A percentile compares a stretch with the other conserved stretches of the same genome.
These are phyloP conservation scores for Paedocypris sp. DNA, from an alignment of 2,113 vertebrate species.

Conservation along the genomic window DNA sequence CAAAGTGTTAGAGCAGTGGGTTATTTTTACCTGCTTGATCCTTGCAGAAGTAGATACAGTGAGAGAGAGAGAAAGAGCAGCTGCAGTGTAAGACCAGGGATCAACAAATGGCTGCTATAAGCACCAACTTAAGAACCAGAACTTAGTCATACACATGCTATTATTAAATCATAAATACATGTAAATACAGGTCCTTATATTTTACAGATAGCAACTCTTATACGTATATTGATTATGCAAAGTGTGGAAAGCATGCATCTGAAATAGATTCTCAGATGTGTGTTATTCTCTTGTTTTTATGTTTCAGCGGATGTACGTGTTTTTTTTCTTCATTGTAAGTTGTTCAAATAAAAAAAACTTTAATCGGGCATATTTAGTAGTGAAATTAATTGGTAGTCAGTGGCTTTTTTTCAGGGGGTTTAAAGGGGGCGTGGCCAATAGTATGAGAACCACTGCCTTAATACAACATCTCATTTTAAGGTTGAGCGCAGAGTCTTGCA, in stretches of 20 bases:
- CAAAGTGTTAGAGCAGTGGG: conserved; percentile 58
- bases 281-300: too few relatives aligned
- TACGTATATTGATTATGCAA: background rate
- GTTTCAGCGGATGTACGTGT: too few relatives aligned
- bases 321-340: too few relatives aligned
- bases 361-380: too few relatives aligned
- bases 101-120: conserved; percentile 65
- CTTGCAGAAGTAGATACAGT: conserved; percentile 51
- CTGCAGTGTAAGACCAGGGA: conserved; percentile 63
- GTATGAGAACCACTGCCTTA: too few relatives aligned
- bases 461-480: conserved; percentile 4
- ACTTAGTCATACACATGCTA: conserved; percentile 4
- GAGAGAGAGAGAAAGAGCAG: conserved; percentile 59
- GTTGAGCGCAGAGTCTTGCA: background rate
- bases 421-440: too few relatives aligned
- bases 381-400: too few relatives aligned
- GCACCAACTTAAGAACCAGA: conserved; percentile 45
- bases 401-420: too few relatives aligned
- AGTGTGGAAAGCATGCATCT: background rate
- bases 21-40: conserved; percentile 64
- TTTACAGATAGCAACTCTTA: background rate
- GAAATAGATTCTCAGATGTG: background rate
- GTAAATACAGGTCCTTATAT: background rate
- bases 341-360: too few relatives aligned
- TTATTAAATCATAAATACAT: background rate